These are phyloP conservation scores for Cecropterus lyciades DNA, from an alignment of 1,140 invertebrate species.

Conservation along the genomic window DNA sequence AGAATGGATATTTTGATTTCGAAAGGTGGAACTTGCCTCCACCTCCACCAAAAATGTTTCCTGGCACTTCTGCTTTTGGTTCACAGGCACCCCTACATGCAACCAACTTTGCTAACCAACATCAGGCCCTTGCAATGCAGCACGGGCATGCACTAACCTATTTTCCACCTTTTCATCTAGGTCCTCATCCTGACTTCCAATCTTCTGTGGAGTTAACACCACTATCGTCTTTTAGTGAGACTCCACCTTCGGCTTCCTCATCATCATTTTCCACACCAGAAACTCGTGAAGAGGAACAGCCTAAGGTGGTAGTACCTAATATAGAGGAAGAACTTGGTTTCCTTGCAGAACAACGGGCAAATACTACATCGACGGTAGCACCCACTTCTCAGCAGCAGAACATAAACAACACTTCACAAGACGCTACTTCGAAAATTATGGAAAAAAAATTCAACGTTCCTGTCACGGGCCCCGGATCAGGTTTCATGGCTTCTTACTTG, in stretches of 20 bases:
- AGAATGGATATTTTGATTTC: slow-evolving; percentile 90
- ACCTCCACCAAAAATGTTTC: slow-evolving; percentile 88
- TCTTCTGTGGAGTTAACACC: slow-evolving; percentile 87
- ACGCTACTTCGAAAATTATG: slow-evolving; percentile 79
- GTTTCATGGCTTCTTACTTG: slow-evolving; percentile 93
- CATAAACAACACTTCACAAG: slow-evolving; percentile 78
- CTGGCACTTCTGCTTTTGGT: slow-evolving; percentile 82
- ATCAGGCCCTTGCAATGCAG: slow-evolving; percentile 87
- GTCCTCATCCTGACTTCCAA: slow-evolving; percentile 87
- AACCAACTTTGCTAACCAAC: slow-evolving; percentile 86
- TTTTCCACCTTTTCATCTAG: slow-evolving; percentile 88
- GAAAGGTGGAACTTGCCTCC: slow-evolving; percentile 89
- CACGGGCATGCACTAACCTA: slow-evolving; percentile 87
- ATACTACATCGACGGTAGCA: slow-evolving; percentile 83
- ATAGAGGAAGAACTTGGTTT: slow-evolving; percentile 94
- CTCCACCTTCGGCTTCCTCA: slow-evolving; percentile 83
- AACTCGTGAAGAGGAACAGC: slow-evolving; percentile 87
- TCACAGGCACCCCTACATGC: slow-evolving; percentile 85
- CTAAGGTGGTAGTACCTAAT: slow-evolving; percentile 93
- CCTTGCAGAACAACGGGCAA: slow-evolving; percentile 87
- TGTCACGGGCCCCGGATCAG: slow-evolving; percentile 87
- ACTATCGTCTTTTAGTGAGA: slow-evolving; percentile 85
- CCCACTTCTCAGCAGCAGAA: slow-evolving; percentile 82
- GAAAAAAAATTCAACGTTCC: slow-evolving; percentile 85
- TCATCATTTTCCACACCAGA: slow-evolving; percentile 83